Percentiles rank a stretch among this genome's conserved stretches.
phyloP scores from a whole-genome alignment of 2,888 invertebrate genomes.

The Bombyx huttoni region DNA sequence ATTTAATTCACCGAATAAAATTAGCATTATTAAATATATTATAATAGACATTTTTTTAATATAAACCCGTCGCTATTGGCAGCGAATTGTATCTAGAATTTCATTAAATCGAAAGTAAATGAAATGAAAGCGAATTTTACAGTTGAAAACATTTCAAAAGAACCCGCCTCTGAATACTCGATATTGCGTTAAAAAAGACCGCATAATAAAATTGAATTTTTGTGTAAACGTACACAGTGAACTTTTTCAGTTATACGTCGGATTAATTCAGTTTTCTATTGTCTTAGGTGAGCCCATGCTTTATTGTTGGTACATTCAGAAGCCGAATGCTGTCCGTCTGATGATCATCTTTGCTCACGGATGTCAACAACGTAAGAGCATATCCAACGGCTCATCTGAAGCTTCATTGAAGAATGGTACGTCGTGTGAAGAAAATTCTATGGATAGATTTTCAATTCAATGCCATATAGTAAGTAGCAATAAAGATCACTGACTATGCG shows the following conservation, averaged over 20 bases:
- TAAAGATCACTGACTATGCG: no score
- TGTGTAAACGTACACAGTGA: slow-evolving; percentile 14
- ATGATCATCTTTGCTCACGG: no score
- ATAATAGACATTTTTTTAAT: slow-evolving; percentile 14
- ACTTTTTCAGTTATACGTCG: slow-evolving; percentile 5
- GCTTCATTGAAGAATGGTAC: no score
- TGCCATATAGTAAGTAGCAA: neutral
- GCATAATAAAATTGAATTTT: slow-evolving; percentile 52
- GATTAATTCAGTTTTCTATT: no score
- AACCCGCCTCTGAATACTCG: slow-evolving; percentile 41
- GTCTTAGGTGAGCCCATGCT: no score
- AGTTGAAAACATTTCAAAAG: slow-evolving; percentile 55
- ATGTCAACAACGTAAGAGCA: no score
- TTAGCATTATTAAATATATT: slow-evolving; percentile 31
- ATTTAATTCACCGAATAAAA: slow-evolving; percentile 30
- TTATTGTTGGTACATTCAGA: no score
- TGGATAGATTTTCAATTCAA: no score
- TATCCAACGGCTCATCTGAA: no score
- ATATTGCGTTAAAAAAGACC: slow-evolving; percentile 49
- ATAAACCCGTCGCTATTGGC: neutral
- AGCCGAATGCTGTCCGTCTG: no score
- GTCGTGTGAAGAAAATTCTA: no score
- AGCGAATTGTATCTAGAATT: slow-evolving; percentile 43
- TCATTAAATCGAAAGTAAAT: slow-evolving; percentile 55
- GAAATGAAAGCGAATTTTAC: slow-evolving; percentile 53